A percentile compares a stretch with the other conserved stretches of the same genome.
These are phyloP conservation scores for Corythornis madagascariensis DNA, from an alignment of 2,113 vertebrate genomes.

Conservation along the genomic window DNA sequence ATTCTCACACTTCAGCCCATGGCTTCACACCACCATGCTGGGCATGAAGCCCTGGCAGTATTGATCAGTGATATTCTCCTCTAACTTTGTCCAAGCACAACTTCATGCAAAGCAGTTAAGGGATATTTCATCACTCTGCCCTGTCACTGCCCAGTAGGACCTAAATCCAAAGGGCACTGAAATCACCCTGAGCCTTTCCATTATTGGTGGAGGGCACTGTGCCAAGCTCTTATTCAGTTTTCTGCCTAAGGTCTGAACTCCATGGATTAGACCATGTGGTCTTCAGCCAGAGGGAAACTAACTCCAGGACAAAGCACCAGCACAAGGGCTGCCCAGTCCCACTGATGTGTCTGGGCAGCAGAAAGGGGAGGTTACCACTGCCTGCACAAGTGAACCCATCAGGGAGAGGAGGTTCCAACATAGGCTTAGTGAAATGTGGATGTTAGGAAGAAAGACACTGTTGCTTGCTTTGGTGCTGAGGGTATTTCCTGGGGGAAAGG, in stretches of 20 bases:
- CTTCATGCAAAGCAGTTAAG: not conserved
- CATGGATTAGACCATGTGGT: rapidly evolving
- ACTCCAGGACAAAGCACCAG: not conserved
- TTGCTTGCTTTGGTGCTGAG: not conserved
- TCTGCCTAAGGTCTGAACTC: not conserved
- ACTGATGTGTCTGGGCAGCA: not conserved
- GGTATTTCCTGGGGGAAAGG: not conserved
- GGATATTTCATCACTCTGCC: not conserved
- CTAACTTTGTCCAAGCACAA: not conserved
- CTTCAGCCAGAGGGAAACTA: not conserved
- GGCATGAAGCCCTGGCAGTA: not conserved
- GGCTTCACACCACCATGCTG: not conserved
- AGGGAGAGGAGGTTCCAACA: not conserved
- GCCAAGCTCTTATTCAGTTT: not conserved
- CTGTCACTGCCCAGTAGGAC: not conserved
- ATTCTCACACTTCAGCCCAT: not conserved
- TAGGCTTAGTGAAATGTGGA: rapidly evolving
- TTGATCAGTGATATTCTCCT: not conserved
- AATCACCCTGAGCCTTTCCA: not conserved
- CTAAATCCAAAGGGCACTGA: not conserved
- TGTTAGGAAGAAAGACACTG: not conserved
- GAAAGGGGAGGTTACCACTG: not conserved
- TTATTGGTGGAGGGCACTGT: not conserved
- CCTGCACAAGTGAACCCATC: rapidly evolving
- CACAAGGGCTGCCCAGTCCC: not conserved